A percentile compares a stretch with the other conserved stretches of the same genome.
phyloP scores from a whole-genome alignment of 2,888 invertebrate species.

The Neoitamus cyanurus region DNA sequence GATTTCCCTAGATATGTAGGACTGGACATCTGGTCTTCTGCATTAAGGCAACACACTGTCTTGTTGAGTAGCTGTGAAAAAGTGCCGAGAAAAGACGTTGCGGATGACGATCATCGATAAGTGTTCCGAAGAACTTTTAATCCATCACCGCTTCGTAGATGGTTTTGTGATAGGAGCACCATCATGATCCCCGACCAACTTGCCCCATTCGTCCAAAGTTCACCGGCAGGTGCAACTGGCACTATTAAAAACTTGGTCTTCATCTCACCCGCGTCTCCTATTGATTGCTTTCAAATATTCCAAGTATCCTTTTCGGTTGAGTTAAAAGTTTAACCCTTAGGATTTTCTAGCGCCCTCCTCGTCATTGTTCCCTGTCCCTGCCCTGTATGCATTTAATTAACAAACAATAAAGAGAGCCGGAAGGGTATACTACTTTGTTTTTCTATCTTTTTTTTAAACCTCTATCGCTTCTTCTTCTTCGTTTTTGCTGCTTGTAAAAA shows the following conservation, averaged over 20 bases:
- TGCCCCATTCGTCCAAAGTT: not conserved
- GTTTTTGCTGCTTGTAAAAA: not conserved
- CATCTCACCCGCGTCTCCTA: not conserved
- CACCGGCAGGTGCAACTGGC: not conserved
- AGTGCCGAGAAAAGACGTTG: not conserved
- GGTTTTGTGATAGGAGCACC: not conserved
- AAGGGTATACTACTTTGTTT: not conserved
- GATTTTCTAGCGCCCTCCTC: not conserved
- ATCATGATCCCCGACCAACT: not conserved
- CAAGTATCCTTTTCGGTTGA: not conserved
- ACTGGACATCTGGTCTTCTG: not conserved
- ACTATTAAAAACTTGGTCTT: not conserved
- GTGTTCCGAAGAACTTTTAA: not conserved
- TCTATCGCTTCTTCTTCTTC: not conserved
- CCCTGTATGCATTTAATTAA: not conserved
- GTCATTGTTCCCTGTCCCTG: not conserved
- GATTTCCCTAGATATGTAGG: not conserved
- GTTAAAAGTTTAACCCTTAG: constrained; percentile 1
- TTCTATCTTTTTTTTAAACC: not conserved
- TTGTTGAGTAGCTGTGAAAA: not conserved
- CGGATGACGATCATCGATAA: not conserved
- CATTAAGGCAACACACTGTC: not conserved
- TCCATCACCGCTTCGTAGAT: not conserved
- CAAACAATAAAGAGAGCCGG: not conserved
- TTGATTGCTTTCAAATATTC: not conserved